Percentiles rank a stretch among this genome's conserved stretches.
Evolutionary conservation across 2,113 vertebrate genomes (phyloP).

Genomic region (Chloropsis cyanopogon): DNA sequence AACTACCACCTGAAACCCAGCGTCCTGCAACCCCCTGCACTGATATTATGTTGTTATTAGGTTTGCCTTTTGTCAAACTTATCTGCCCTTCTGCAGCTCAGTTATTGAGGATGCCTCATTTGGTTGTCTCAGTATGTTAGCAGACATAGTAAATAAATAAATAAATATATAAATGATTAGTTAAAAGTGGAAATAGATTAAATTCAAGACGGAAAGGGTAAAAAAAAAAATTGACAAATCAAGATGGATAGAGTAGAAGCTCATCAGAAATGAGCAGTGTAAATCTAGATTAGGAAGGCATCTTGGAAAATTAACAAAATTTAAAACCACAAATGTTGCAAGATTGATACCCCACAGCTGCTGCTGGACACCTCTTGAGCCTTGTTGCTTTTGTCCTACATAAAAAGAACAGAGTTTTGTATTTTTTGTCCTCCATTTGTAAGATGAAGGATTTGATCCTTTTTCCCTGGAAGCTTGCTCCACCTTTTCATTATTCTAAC

Average conservation of each 20-base stretch:
- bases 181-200: background rate
- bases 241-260: background rate
- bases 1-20: background rate
- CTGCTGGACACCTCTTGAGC: background rate
- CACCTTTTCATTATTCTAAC: background rate
- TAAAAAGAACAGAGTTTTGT: background rate
- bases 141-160: background rate
- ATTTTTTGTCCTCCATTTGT: background rate
- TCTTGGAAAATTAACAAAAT: background rate
- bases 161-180: background rate
- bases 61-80: background rate
- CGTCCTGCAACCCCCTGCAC: background rate
- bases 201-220: background rate
- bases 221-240: background rate
- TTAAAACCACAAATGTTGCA: background rate
- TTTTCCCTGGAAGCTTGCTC: background rate
- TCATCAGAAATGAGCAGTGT: background rate
- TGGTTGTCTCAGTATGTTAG: background rate
- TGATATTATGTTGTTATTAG: background rate
- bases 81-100: background rate
- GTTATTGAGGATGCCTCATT: background rate
- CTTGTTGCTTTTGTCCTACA: accelerated
- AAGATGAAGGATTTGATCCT: background rate
- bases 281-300: background rate
- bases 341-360: background rate